phyloP scores from a whole-genome alignment of 2,113 vertebrate genomes.

The Dicerorhinus sumatrensis region DNA sequence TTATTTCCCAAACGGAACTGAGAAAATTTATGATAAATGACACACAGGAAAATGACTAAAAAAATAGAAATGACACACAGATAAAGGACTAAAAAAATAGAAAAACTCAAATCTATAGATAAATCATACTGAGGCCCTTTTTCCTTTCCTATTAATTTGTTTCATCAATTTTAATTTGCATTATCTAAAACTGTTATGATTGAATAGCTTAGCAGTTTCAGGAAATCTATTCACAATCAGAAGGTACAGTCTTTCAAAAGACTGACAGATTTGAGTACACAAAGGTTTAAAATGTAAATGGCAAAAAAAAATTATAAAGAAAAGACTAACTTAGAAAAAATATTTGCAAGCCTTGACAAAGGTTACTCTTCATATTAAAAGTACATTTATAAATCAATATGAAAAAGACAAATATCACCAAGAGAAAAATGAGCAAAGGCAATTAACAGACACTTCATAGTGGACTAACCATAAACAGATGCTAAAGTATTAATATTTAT shows the following conservation, averaged over 20 bases:
- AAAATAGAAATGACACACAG: background rate
- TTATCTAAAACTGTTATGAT: background rate
- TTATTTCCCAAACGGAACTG: background rate
- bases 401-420: background rate
- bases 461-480: background rate
- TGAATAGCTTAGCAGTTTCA: background rate
- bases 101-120: background rate
- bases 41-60: background rate
- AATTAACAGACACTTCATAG: background rate
- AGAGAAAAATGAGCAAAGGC: background rate
- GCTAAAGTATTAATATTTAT: background rate
- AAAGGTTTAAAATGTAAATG: conserved; percentile 17
- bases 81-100: background rate
- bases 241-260: background rate
- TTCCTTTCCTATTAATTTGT: background rate
- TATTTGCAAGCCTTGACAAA: background rate
- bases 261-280: background rate
- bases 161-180: conserved; percentile 22
- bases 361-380: background rate
- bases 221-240: background rate
- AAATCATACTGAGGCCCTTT: background rate
- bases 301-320: background rate
- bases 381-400: background rate
- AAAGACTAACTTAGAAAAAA: conserved; percentile 11
- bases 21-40: background rate